phyloP scores from a whole-genome alignment of 53 echinoderm and acorn worm genomes.

The Antedon mediterranea region DNA sequence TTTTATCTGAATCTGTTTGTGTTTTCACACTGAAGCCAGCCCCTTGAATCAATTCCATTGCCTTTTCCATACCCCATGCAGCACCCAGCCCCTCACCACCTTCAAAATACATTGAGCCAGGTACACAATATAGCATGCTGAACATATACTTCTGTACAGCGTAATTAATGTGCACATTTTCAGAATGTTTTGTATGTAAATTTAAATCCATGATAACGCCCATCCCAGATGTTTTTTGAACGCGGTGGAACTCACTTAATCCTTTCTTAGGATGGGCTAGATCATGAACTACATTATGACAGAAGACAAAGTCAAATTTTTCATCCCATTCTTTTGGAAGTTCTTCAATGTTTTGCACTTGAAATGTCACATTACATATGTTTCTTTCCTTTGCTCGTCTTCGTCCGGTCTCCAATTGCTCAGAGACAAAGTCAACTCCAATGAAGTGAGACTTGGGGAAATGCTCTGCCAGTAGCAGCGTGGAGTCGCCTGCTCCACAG shows the following conservation, averaged over 20 bases:
- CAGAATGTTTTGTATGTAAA: conserved; percentile 22
- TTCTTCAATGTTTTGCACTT: conserved; percentile 14
- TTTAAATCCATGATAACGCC: conserved; percentile 33
- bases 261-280: conserved; percentile 26
- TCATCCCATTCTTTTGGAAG: conserved; percentile 39
- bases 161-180: conserved; percentile 13
- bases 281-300: conserved; percentile 45
- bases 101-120: conserved; percentile 22
- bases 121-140: conserved; percentile 64
- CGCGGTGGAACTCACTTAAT: conserved; percentile 24
- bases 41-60: conserved; percentile 36
- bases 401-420: conserved; percentile 8
- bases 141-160: conserved; percentile 10
- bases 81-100: conserved; percentile 57
- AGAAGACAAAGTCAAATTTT: conserved; percentile 49
- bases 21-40: conserved; percentile 34
- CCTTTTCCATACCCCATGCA: conserved; percentile 52
- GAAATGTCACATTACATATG: conserved; percentile 28
- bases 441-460: conserved; percentile 42
- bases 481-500: conserved; percentile 33
- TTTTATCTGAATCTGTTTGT: not conserved
- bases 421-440: conserved; percentile 38
- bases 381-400: conserved; percentile 6
- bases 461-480: conserved; percentile 20
- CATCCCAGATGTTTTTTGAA: conserved; percentile 35